Evolutionary conservation across 2,113 vertebrate species (phyloP), one percentile per base, ranked within the genome.

Genomic region (Xiphophorus hellerii): DNA sequence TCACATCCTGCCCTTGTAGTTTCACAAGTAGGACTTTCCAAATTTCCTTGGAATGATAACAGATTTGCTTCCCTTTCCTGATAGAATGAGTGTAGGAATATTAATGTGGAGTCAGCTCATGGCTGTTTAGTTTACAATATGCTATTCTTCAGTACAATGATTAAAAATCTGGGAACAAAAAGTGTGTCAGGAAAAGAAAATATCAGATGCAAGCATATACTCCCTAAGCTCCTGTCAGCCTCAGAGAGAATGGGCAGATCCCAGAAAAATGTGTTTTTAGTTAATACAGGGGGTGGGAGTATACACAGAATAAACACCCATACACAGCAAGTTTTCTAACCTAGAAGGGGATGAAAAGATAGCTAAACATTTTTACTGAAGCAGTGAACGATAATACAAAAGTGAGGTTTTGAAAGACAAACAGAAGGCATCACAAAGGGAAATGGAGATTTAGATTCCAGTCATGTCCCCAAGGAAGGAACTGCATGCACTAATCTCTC

Each of bases 391-490:
- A 48, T 48, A 5, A 20, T n/a, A n/a, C 48, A 66, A 74, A 69
- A 61, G 51, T 68, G 88, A 84, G 76, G 69, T 30, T 2, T 22
- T 33, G 63, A 54, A 77, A 83, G 27, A 66, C 42, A 84, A 87
- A 86, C 78, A 77, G 60, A 11, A 72, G 15, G 44, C 77, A 85
- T 37, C 22, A 63, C 76, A 64, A 81, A 80, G 54, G 64, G 88
- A 90, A 87, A 86, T 72, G 83, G 89, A 76, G 78, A 77, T 86
- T 86, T 37, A 82, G 25, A 93, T 92, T 93, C 91, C 76, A 85
- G 69, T 80, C 86, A 73, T 85, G 85, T 54, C 69, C 17, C 44
- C 1, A 20, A 48, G 17, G 5, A 76, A 61, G 51, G 27, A 74
- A 82, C 48, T 48, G 29, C 78, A 86, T 81, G 68, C 35, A 28